Base-by-base conservation (phyloP, 1,140 invertebrate genomes). In the Aphaenogaster rudis region DNA sequence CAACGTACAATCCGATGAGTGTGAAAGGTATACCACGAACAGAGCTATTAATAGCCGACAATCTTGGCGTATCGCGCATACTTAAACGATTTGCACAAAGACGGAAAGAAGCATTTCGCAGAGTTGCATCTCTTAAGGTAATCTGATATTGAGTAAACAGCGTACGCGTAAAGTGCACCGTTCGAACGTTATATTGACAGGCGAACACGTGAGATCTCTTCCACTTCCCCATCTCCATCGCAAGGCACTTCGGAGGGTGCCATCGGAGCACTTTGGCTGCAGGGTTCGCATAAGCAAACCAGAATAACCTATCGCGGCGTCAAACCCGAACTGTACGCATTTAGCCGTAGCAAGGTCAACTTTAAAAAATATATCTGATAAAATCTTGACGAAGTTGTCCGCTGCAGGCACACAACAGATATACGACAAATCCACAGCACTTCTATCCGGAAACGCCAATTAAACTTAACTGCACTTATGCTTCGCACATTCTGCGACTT, bases 71-170 rank as follows among this genome's bases (percentile, higher is more conserved):
- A n/a, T 82, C 67, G 42, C 33, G 15, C 42, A 21, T 76, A 45
- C n/a, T 57, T 61, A 45, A 36, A 39, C 42, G 69, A 84, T 84
- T 76, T 52, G 21, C 77, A 21, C 59, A 54, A 42, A 64, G 5
- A 66, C 8, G 63, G 76, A 66, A 52, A 45, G 63, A 80, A 64
- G 84, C 74, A 2, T 80, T 28, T 52, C 17, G 52, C 36, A 39
- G 7, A 28, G 42, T 11, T 36, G 59, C 50, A 59, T 64, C 63
- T 86, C 77, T 86, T 54, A 71, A 80, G 59, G 72, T 72, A 76
- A 86, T 77, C 79, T 80, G 84, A 91, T 80, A 86, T 52, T 64
- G 63, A 81, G 87, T 91, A 91, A 91, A 91, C 81, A 88, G n/a
- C 64, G 78, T 50, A 63, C 84, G 63, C 69, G 78, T 54, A 88